A percentile compares a stretch with the other conserved stretches of the same genome.
Conservation (phyloP, 2,113 vertebrate species). For the Eurystomus gularis region DNA sequence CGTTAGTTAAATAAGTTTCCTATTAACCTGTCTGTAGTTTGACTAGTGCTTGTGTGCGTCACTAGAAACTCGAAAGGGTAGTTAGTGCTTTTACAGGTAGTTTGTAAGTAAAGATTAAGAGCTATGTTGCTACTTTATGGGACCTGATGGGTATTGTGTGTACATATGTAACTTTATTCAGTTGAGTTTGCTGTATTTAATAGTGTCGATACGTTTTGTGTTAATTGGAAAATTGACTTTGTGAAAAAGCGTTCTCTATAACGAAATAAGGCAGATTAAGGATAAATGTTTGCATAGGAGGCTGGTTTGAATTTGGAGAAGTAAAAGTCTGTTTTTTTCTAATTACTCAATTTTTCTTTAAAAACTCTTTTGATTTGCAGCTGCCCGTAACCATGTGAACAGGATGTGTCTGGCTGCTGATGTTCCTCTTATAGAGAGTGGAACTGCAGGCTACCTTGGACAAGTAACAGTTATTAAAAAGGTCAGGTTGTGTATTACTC, state of each 20-base stretch:
- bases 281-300: neutral
- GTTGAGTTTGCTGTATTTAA: neutral
- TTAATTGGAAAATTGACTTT: neutral
- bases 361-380: slow-evolving; percentile 71
- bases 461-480: slow-evolving; percentile 98
- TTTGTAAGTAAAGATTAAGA: neutral
- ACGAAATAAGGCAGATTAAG: neutral
- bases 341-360: neutral
- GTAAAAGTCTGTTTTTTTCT: neutral
- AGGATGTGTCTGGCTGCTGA: slow-evolving; percentile 98
- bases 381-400: slow-evolving; percentile 96
- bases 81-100: neutral
- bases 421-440: slow-evolving; percentile 95
- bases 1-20: neutral
- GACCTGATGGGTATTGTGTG: neutral
- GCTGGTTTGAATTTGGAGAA: neutral
- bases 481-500: slow-evolving; percentile 69
- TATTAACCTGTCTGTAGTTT: neutral
- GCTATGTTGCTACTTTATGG: neutral
- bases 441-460: slow-evolving; percentile 96
- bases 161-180: neutral
- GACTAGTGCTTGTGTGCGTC: neutral
- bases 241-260: accelerated
- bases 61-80: neutral
- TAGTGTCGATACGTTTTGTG: neutral